These are phyloP conservation scores for Sialis lutaria DNA, from an alignment of 2,888 invertebrate species.

Conservation along the genomic window DNA sequence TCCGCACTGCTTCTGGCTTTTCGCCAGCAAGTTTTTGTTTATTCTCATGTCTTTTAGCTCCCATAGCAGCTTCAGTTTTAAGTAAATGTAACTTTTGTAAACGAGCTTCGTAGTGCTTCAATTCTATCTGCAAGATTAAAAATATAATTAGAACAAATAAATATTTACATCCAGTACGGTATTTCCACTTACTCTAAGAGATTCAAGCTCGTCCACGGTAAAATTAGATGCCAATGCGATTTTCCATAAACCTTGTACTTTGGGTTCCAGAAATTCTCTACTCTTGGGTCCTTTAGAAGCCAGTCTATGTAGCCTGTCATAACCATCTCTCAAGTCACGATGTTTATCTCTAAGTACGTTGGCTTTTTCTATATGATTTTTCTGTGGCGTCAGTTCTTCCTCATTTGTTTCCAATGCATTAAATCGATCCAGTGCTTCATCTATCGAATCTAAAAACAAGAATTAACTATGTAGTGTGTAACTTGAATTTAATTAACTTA, in stretches of 20 bases:
- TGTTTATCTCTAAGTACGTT: slow-evolving; percentile 59
- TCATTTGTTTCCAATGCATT: slow-evolving; percentile 45
- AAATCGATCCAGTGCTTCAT: slow-evolving; percentile 52
- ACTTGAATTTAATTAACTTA: slow-evolving; percentile 5
- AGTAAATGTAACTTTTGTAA: slow-evolving; percentile 66
- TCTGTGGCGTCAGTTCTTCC: slow-evolving; percentile 36
- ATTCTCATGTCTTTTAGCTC: slow-evolving; percentile 42
- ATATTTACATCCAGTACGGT: background rate
- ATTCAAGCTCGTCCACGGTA: slow-evolving; percentile 61
- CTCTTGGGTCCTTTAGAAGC: slow-evolving; percentile 63
- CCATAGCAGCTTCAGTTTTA: slow-evolving; percentile 63
- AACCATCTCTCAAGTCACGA: slow-evolving; percentile 56
- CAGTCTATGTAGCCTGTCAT: slow-evolving; percentile 55
- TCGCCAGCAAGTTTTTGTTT: slow-evolving; percentile 41
- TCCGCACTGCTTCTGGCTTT: slow-evolving; percentile 41
- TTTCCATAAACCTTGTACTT: slow-evolving; percentile 79
- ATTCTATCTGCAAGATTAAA: slow-evolving; percentile 42
- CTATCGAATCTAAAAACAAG: slow-evolving; percentile 40
- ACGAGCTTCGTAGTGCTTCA: slow-evolving; percentile 74
- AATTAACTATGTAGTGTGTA: background rate
- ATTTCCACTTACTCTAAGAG: slow-evolving; percentile 45
- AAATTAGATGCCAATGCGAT: slow-evolving; percentile 67
- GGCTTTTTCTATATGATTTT: slow-evolving; percentile 46
- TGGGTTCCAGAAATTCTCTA: slow-evolving; percentile 78
- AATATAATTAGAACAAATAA: background rate